Conservation (phyloP, 2,797 vertebrate species). For the Coccyzus lansbergi region DNA sequence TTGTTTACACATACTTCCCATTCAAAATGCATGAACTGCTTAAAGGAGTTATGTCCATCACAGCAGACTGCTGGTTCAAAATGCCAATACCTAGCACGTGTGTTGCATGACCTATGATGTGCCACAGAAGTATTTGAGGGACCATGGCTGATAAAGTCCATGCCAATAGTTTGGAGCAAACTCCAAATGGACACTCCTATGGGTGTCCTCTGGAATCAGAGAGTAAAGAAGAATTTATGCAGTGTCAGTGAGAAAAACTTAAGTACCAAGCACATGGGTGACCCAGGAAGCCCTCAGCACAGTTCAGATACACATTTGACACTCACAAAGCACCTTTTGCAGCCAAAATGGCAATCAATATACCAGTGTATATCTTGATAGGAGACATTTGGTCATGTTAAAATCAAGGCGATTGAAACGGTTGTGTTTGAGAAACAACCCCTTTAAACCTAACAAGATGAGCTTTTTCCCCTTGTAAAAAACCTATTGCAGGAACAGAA, state of each 20-base stretch:
- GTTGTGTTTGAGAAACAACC: background rate
- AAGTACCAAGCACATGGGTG: background rate
- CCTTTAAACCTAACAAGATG: background rate
- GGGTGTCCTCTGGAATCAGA: background rate
- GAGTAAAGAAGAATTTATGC: background rate
- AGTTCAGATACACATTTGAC: background rate
- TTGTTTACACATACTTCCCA: background rate
- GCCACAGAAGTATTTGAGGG: background rate
- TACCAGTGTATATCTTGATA: background rate
- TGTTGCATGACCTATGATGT: too few species aligned
- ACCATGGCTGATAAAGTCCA: background rate
- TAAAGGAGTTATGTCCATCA: background rate
- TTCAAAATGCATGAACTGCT: background rate
- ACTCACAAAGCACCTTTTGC: background rate
- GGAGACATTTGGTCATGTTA: background rate
- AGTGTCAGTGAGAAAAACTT: background rate
- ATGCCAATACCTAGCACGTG: background rate
- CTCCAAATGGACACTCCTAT: background rate
- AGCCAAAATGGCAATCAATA: background rate
- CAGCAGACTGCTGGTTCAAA: background rate
- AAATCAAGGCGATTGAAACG: background rate
- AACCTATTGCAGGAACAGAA: background rate
- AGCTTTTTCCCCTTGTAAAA: background rate
- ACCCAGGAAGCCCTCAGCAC: background rate
- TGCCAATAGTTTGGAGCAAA: background rate